Base-by-base conservation (phyloP, 2,797 vertebrate species). In the Trematomus bernacchii region DNA sequence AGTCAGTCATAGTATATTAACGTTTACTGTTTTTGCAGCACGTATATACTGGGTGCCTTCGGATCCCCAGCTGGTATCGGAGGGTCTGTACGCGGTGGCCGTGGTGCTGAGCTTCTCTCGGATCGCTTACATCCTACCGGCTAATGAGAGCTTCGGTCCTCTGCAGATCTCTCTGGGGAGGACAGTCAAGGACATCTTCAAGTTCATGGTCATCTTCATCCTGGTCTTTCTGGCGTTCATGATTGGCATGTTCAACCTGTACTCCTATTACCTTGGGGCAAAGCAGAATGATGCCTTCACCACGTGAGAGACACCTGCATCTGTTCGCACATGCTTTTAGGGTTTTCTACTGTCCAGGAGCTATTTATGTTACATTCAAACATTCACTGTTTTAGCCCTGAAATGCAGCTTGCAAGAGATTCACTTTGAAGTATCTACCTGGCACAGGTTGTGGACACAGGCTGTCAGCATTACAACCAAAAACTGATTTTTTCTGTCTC, bases 121-220 rank as follows among this genome's bases (percentile, higher is more conserved):
- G 81, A 99, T 99, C 10, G 98, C 97, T 14, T 99, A 99, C 91
- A 99, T 99, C 87, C 95, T 99, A 61, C 98, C 98, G 30, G 98
- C 98, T 68, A 99, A 99, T 5, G 98, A 99, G 92, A 99, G 98
- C 91, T 98, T 99, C n/a, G 98, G 98, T 1, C 98, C 98, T 0
- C 95, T 99, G 78, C 98, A 99, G 93, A 99, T 99, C 91, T 99
- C 98, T 3, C 95, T 99, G 37, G 98, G 98, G 70, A 95, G 98
- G 78, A 99, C 98, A 0, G 98, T 99, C 8, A 99, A 99, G 87
- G 98, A 99, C 87, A 99, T 99, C 92, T 98, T 99, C 89, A 99
- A 99, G 86, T 99, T 99, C 89, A 99, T 99, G 98, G 98, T 99
- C 87, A 99, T 99, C 94, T 99, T 99, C 91, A 96, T 99, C 87